Evolutionary conservation across 2,797 vertebrate species (phyloP), one percentile per base, ranked within the genome.

Genomic region (Phaenicophaeus curvirostris): DNA sequence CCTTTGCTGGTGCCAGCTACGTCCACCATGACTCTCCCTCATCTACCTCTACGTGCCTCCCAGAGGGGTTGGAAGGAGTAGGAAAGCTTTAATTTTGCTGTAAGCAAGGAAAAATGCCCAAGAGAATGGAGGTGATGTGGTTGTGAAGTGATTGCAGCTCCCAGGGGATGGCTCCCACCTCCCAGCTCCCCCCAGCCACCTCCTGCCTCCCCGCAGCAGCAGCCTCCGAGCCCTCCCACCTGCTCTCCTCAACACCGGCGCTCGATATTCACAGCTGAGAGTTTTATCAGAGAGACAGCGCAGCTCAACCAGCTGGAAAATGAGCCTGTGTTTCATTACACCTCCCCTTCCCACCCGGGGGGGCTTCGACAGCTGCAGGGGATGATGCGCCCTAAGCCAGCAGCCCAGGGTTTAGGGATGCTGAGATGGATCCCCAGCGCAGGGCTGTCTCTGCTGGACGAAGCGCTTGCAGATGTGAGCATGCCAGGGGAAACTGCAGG

Each of bases 261-360:
- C 63, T 90, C n/a, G 2, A 51, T 85, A 24, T 89, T 93, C 95
- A 93, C 55, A 33, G 87, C 91, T 88, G 72, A 91, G 94, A 46
- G 72, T 96, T 46, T 97, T 17, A 97, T 96, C 91, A 30, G 94
- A 95, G 90, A 73, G 95, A 95, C 96, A 95, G 94, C 54, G 1
- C 72, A 2, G 94, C 72, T 93, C 94, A 94, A 11, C 88, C 35
- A 2, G 20, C 83, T 87, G 95, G 93, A 94, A 96, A 91, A 80
- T 0, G 30, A 89, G 25, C 83, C 85, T 7, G 23, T 1, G 61
- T 69, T 68, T 55, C 53, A 11, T 90, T 68, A 55, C 85, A 54
- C 66, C 68, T 82, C 46, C 46, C 19, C 46, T 46, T 21, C 46
- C 44, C 58, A 6, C 9, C 67, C 3, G 10, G 0, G 2, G 72